Evolutionary conservation across 2,113 vertebrate genomes (phyloP).

Genomic region (Hoplias malabaricus): DNA sequence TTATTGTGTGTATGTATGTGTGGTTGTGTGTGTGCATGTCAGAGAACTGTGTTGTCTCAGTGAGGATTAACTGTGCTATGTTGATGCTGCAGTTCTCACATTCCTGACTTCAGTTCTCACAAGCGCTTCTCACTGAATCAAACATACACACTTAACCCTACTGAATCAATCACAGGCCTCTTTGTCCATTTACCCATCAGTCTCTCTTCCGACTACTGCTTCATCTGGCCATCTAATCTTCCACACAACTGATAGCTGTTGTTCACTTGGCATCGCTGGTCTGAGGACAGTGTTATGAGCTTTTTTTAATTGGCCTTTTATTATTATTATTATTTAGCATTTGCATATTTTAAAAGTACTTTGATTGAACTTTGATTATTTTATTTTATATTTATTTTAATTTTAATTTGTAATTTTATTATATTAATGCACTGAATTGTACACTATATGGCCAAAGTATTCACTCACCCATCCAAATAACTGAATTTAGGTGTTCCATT

Average conservation of each 20-base stretch:
- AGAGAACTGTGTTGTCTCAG: conserved; percentile 21
- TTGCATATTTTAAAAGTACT: no score
- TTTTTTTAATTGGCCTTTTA: no score
- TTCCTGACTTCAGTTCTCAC: conserved; percentile 57
- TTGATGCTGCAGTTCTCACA: conserved; percentile 73
- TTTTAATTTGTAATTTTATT: no score
- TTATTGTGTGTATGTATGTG: conserved; percentile 5
- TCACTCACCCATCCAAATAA: no score
- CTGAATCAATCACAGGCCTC: conserved; percentile 50
- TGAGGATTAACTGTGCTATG: conserved; percentile 71
- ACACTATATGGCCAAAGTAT: no score
- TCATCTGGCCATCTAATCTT: conserved; percentile 7
- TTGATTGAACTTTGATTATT: no score
- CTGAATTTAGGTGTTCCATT: no score
- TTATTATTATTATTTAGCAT: no score
- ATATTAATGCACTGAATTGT: no score
- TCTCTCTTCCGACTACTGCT: conserved; percentile 3
- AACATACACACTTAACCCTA: neutral
- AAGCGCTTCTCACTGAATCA: conserved; percentile 50
- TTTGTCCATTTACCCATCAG: conserved; percentile 23
- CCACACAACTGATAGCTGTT: neutral
- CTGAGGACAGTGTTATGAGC: no score
- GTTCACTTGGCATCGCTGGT: neutral
- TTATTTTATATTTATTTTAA: no score
- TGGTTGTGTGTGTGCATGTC: conserved; percentile 4